Evolutionary conservation across 2,797 vertebrate genomes (phyloP), one percentile per base, ranked within the genome.

Genomic region (Chrosomus eos): DNA sequence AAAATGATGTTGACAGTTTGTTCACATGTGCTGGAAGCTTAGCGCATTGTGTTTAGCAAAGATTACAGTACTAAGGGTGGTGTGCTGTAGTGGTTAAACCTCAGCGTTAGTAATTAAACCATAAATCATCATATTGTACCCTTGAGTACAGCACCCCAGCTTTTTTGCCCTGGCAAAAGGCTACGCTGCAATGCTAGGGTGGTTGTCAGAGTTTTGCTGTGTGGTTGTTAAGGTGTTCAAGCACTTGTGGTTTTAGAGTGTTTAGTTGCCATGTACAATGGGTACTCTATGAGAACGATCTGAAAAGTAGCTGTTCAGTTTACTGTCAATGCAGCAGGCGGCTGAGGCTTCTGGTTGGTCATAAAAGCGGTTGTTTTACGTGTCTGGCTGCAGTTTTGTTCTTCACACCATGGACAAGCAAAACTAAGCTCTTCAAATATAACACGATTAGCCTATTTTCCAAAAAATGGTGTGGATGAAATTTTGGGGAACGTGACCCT

Each of bases 1-100:
- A 67, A 76, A 75, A 76, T 83, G 60, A 51, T n/a, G 55, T 2
- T 74, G 55, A 74, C 40, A 19, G 55, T 26, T 45, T 62, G 73
- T 33, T 75, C 31, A 48, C 51, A 19, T 53, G 19, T 11, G 38
- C 53, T 62, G 55, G 40, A 58, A 28, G 75, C 36, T 60, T 28
- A n/a, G 31, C 1, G 4, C 33, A 16, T 26, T 58, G 73, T 36
- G 73, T 60, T 60, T 60, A 26, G 36, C n/a, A 26, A 60, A 60
- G 23, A 40, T 26, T 33, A n/a, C n/a, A n/a, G n/a, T n/a, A 14
- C 9, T 45, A 31, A 8, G n/a, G 40, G 40, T 72, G 40, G 38
- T 60, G 70, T 36, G 3, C 9, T 77, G 55, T 43, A 11, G 7
- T 82, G 26, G 38, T 72, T 73, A 19, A 36, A 26, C 2, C 40